Evolutionary conservation across 2,797 vertebrate species (phyloP).

Genomic region (Diglossa cyanea): DNA sequence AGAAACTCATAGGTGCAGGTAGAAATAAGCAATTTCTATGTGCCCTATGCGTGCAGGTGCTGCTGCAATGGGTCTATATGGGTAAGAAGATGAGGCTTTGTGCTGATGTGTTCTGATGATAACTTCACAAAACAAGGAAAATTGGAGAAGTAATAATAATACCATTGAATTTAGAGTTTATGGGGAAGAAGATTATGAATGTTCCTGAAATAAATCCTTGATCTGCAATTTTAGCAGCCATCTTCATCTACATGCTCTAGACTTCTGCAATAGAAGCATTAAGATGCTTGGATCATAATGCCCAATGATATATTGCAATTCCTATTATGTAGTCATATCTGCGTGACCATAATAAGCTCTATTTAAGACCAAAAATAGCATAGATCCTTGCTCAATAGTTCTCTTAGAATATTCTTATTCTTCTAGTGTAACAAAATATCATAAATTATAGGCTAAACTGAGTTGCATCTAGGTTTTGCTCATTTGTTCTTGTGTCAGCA

Average conservation of each 20-base stretch:
- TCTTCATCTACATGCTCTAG: not conserved
- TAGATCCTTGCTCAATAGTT: not conserved
- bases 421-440: not conserved
- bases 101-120: not conserved
- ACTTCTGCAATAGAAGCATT: not conserved
- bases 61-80: not conserved
- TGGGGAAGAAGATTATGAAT: not conserved
- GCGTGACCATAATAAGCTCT: not conserved
- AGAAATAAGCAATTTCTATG: not conserved
- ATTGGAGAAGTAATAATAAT: not conserved
- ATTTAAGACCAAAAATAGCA: not conserved
- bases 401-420: not conserved
- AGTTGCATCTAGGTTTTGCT: not conserved
- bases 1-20: not conserved
- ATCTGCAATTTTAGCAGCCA: not conserved
- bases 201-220: not conserved
- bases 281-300: not conserved
- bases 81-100: not conserved
- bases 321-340: not conserved
- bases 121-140: not conserved
- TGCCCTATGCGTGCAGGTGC: not conserved
- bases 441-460: not conserved
- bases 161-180: not conserved
- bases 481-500: not conserved
- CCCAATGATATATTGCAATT: not conserved